Percentiles rank a stretch among this genome's conserved stretches.
Conservation (phyloP, 2,888 invertebrate species). For the Lepidocyrtoides sp. region DNA sequence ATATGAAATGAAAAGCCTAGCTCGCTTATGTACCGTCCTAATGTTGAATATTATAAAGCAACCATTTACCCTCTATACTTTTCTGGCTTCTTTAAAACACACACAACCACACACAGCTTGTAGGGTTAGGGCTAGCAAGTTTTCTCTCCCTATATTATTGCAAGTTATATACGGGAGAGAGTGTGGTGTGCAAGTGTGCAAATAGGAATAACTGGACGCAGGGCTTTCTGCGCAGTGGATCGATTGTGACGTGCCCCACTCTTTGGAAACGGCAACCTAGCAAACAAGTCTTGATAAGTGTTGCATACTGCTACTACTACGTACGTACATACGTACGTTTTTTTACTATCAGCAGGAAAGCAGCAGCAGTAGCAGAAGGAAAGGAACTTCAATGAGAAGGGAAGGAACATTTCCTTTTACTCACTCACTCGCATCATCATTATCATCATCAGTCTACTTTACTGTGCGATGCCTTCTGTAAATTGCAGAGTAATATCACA, state of each 20-base stretch:
- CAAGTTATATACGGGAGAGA: background rate
- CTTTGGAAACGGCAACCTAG: slow-evolving; percentile 1
- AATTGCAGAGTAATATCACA: background rate
- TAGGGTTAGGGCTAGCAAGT: no score
- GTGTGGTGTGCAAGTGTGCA: no score
- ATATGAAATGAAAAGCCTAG: no score
- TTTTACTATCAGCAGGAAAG: slow-evolving; percentile 11
- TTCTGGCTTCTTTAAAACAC: no score
- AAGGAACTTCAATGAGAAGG: background rate
- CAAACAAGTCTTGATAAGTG: background rate
- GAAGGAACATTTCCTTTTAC: slow-evolving; percentile 19
- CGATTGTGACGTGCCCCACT: slow-evolving; percentile 83
- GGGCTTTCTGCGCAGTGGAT: slow-evolving; percentile 82
- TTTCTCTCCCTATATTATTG: no score
- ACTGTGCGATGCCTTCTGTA: background rate
- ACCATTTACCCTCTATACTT: no score
- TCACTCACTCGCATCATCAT: background rate
- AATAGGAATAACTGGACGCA: slow-evolving; percentile 72
- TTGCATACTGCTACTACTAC: background rate
- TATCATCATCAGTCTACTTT: background rate
- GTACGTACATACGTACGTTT: slow-evolving; percentile 23
- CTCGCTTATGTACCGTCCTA: no score
- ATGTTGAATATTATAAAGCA: no score
- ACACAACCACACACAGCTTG: no score
- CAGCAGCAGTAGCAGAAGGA: background rate